Conservation (phyloP, 2,888 invertebrate genomes). For the Timema podura region DNA sequence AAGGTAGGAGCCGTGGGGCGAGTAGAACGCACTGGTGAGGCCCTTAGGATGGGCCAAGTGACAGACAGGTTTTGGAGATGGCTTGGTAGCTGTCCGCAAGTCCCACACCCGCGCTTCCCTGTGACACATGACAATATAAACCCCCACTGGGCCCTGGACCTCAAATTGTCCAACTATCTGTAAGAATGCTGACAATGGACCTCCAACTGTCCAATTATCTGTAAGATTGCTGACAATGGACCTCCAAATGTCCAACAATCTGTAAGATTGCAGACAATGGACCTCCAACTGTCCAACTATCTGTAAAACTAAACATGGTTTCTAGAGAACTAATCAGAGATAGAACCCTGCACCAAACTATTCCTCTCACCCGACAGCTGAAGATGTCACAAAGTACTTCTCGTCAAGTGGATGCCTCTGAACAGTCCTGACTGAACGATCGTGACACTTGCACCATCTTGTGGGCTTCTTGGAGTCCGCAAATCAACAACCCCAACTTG, state of each 20-base stretch:
- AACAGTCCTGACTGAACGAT: constrained; percentile 40
- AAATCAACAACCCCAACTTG: background rate
- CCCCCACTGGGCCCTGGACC: too few species aligned
- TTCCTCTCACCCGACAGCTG: constrained; percentile 40
- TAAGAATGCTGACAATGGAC: too few species aligned
- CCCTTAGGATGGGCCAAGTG: constrained; percentile 35
- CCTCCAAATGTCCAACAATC: too few species aligned
- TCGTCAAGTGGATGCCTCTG: constrained; percentile 42
- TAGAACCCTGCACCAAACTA: too few species aligned
- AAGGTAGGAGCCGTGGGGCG: constrained; percentile 44
- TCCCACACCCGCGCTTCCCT: constrained; percentile 43
- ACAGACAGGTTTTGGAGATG: constrained; percentile 32
- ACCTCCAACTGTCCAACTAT: too few species aligned
- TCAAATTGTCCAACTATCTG: too few species aligned
- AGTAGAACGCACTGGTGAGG: constrained; percentile 45
- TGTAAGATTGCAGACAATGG: too few species aligned
- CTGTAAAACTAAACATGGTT: too few species aligned
- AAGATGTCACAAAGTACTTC: constrained; percentile 43
- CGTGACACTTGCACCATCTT: constrained; percentile 34
- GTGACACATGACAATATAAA: constrained; percentile 21
- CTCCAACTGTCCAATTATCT: too few species aligned
- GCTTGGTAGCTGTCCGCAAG: constrained; percentile 38
- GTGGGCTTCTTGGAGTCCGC: constrained; percentile 25
- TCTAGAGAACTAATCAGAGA: too few species aligned
- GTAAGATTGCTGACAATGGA: too few species aligned